Percentiles rank a stretch among this genome's conserved stretches.
These are phyloP conservation scores for Sinocyclocheilus rhinocerous DNA, from an alignment of 2,113 vertebrate species.

Conservation along the genomic window DNA sequence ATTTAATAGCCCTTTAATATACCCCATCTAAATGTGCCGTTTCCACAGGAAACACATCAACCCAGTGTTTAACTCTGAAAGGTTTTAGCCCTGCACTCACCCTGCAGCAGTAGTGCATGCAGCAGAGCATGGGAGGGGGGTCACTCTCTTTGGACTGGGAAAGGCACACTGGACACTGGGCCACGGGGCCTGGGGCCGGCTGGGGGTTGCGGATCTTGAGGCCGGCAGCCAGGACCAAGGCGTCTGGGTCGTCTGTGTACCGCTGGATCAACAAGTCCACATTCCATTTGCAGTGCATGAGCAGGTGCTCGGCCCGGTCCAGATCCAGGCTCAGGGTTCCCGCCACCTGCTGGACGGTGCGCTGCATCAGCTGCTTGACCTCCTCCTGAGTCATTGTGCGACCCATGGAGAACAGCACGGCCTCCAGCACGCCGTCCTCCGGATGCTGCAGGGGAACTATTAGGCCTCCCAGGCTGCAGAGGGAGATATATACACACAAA, in stretches of 20 bases:
- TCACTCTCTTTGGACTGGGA: conserved; percentile 69
- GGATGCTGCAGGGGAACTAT: conserved; percentile 52
- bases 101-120: conserved; percentile 93
- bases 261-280: conserved; percentile 88
- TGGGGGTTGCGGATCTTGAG: conserved; percentile 79
- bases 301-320: conserved; percentile 86
- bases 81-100: conserved; percentile 66
- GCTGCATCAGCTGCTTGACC: conserved; percentile 86
- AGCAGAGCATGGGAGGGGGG: conserved; percentile 83
- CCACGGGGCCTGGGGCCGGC: conserved; percentile 62
- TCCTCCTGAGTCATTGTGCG: conserved; percentile 92
- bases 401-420: conserved; percentile 85
- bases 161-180: conserved; percentile 88
- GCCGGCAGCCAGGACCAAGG: conserved; percentile 81
- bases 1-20: not conserved
- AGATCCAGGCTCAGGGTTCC: conserved; percentile 82
- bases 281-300: conserved; percentile 91
- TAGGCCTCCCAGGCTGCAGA: conserved; percentile 61
- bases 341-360: conserved; percentile 86
- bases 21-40: no score
- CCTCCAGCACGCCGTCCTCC: conserved; percentile 83
- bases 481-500: conserved; percentile 53
- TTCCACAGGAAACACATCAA: not conserved
- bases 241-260: conserved; percentile 84
- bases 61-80: not conserved